These are phyloP conservation scores for Netelia melanura DNA, from an alignment of 2,888 invertebrate species.

Conservation along the genomic window DNA sequence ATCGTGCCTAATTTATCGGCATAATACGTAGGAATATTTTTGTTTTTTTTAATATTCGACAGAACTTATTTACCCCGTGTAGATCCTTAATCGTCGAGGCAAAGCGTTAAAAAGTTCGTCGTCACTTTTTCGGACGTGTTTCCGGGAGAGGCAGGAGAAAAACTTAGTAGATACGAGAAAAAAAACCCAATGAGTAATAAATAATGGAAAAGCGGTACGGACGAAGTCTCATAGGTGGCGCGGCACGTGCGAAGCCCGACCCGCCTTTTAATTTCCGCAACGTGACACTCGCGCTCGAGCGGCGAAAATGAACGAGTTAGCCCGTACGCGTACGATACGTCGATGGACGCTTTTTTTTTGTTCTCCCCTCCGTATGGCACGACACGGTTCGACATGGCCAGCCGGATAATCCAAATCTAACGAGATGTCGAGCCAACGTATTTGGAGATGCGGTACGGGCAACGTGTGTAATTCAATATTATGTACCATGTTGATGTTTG, in stretches of 20 bases:
- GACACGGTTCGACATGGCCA: too few species aligned
- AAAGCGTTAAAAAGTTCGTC: too few species aligned
- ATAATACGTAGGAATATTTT: too few species aligned
- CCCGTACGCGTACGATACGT: too few species aligned
- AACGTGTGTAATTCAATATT: neutral
- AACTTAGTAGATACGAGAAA: neutral
- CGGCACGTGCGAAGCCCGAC: conserved; percentile 55
- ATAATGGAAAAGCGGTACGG: neutral
- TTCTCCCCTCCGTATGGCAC: too few species aligned
- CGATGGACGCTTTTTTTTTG: too few species aligned
- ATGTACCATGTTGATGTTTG: too few species aligned
- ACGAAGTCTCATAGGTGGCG: conserved; percentile 19
- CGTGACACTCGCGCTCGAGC: conserved; percentile 34
- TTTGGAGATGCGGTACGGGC: neutral
- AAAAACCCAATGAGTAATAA: neutral
- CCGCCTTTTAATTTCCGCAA: conserved; percentile 56
- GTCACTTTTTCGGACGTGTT: neutral
- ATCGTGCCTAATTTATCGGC: too few species aligned
- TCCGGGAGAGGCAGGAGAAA: neutral
- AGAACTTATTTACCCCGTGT: too few species aligned
- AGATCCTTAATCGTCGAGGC: too few species aligned
- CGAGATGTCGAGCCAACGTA: neutral
- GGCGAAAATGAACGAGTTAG: conserved; percentile 20
- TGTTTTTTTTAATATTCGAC: too few species aligned
- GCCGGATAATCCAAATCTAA: neutral